Evolutionary conservation across 2,797 vertebrate genomes (phyloP).

Genomic region (Lindbergichthys nudifrons): DNA sequence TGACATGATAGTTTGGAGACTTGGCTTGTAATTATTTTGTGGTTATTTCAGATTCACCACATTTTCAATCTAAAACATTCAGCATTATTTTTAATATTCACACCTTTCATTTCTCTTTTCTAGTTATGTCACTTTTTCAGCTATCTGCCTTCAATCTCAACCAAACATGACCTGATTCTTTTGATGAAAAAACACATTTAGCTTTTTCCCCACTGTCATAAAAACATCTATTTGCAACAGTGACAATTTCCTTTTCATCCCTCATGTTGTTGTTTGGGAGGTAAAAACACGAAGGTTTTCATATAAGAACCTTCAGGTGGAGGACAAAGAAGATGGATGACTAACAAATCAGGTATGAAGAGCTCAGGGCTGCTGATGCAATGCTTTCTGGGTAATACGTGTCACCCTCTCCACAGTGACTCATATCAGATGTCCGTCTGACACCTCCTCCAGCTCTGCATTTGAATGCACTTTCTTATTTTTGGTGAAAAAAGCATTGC

Average conservation of each 20-base stretch:
- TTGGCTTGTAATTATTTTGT: neutral
- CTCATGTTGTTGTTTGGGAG: neutral
- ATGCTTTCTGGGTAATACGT: slow-evolving; percentile 16
- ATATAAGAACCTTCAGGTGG: neutral
- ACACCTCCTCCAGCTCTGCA: neutral
- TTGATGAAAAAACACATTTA: no score
- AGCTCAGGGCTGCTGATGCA: slow-evolving; percentile 1
- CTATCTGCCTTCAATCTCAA: neutral
- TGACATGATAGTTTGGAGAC: neutral
- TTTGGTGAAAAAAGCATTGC: neutral
- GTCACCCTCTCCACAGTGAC: slow-evolving; percentile 9
- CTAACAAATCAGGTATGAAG: neutral
- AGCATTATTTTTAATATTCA: no score
- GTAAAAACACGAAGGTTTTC: neutral
- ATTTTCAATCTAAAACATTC: no score
- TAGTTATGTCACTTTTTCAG: neutral
- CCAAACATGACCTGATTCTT: no score
- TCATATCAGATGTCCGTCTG: slow-evolving; percentile 4
- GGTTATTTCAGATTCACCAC: neutral
- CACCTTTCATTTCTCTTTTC: no score
- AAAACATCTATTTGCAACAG: neutral
- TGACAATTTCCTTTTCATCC: neutral
- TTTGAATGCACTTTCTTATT: neutral
- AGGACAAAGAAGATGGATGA: neutral
- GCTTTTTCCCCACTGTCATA: neutral